Conservation (phyloP, 35 echinoderm and acorn worm genomes). For the Nesometra sesokonis region DNA sequence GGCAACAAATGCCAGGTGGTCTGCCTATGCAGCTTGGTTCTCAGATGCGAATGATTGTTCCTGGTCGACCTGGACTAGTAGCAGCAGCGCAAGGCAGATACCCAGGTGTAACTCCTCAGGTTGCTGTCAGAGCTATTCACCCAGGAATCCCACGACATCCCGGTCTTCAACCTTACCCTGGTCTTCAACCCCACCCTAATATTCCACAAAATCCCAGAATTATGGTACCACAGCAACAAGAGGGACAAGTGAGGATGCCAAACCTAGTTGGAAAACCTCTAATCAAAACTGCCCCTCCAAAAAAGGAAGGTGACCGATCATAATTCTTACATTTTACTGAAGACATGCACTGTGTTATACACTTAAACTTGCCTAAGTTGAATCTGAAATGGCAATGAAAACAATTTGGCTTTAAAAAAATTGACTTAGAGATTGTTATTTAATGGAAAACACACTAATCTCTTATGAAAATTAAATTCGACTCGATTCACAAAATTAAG, state of each 20-base stretch:
- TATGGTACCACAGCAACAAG: background rate
- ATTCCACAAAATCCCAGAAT: background rate
- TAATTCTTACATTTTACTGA: background rate
- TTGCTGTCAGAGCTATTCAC: background rate
- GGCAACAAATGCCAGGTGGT: slow-evolving; percentile 5
- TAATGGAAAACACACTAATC: too few relatives aligned
- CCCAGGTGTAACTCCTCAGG: background rate
- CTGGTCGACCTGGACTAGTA: background rate
- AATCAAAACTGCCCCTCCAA: background rate
- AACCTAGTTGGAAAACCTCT: background rate
- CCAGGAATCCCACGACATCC: background rate
- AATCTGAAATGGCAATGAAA: too few relatives aligned
- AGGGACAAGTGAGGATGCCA: background rate
- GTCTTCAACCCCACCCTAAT: background rate
- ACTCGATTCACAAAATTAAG: too few relatives aligned
- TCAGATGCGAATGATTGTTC: background rate
- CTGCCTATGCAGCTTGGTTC: background rate
- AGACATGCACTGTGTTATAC: too few relatives aligned
- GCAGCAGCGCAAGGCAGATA: background rate
- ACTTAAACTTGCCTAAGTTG: too few relatives aligned
- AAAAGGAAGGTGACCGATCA: background rate
- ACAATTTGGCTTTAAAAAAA: too few relatives aligned
- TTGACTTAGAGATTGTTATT: too few relatives aligned
- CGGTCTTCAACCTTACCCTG: background rate
- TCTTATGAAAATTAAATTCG: too few relatives aligned